Evolutionary conservation across 92 coral and sea anemone species (phyloP).

Genomic region (Palythoa grandiflora): DNA sequence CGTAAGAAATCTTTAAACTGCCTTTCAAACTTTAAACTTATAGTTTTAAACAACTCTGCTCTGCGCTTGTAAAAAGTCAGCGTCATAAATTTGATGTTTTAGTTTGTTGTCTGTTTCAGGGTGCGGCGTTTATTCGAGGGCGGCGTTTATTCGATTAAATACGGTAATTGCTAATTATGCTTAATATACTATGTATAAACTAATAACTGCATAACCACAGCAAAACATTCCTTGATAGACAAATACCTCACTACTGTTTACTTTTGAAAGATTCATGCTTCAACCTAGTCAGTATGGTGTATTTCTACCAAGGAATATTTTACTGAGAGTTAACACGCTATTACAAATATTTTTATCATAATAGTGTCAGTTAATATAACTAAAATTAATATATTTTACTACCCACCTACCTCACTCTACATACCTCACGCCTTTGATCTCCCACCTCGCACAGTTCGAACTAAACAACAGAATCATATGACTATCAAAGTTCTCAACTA

Average conservation of each 20-base stretch:
- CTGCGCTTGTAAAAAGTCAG: too few relatives aligned
- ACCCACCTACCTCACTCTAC: constrained; percentile 48
- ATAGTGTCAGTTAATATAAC: neutral
- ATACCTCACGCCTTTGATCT: constrained; percentile 35
- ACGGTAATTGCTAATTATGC: too few relatives aligned
- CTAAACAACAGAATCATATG: constrained; percentile 48
- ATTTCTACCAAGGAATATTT: neutral
- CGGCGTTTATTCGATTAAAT: too few relatives aligned
- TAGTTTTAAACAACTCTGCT: too few relatives aligned
- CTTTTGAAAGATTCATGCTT: neutral
- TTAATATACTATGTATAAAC: neutral
- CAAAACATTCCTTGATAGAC: neutral
- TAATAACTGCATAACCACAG: neutral
- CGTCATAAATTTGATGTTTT: too few relatives aligned
- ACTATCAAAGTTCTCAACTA: constrained; percentile 32
- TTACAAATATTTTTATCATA: neutral
- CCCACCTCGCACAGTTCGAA: constrained; percentile 33
- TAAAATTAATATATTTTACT: neutral
- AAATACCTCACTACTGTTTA: neutral
- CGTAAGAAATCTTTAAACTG: too few relatives aligned
- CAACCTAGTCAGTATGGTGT: neutral
- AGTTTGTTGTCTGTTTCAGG: too few relatives aligned
- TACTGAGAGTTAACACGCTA: neutral
- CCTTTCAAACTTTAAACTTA: too few relatives aligned
- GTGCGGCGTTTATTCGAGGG: too few relatives aligned